Conservation (phyloP, 2,888 invertebrate species). For the Dorcus parallelipipedus region DNA sequence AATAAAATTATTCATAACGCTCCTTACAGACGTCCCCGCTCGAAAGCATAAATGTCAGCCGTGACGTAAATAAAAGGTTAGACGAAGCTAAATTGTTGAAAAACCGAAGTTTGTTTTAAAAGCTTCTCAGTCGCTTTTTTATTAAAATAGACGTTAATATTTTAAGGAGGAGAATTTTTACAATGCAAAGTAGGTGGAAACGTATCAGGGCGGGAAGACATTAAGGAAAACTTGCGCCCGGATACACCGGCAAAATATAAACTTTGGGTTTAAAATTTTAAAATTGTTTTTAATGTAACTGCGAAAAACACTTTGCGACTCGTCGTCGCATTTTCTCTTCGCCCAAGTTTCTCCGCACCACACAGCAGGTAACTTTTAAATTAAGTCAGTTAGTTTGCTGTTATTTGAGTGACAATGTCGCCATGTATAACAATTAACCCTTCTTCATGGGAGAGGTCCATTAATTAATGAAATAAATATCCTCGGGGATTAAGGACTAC, state of each 20-base stretch:
- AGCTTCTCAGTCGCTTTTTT: not conserved
- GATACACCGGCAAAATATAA: slow-evolving; percentile 7
- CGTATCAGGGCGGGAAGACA: not conserved
- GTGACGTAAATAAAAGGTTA: no score
- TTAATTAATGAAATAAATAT: slow-evolving; percentile 30
- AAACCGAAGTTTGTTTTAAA: not conserved
- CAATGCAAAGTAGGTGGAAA: not conserved
- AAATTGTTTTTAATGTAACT: slow-evolving; percentile 31
- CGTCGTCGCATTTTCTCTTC: slow-evolving; percentile 19
- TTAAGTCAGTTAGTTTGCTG: not conserved
- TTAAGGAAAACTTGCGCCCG: not conserved
- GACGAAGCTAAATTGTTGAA: no score
- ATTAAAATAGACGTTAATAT: not conserved
- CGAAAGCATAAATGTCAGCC: no score
- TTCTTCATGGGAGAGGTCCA: slow-evolving; percentile 19
- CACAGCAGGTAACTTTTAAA: not conserved
- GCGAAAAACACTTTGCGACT: slow-evolving; percentile 23
- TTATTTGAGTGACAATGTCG: not conserved
- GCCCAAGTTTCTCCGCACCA: not conserved
- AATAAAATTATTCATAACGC: no score
- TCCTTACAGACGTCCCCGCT: no score
- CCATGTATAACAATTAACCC: slow-evolving; percentile 2
- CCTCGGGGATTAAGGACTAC: slow-evolving; percentile 14
- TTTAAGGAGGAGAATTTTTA: not conserved
- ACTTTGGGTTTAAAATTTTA: slow-evolving; percentile 24